These are phyloP conservation scores for Diachrysia chrysitis DNA, from an alignment of 2,888 invertebrate genomes.

Conservation along the genomic window DNA sequence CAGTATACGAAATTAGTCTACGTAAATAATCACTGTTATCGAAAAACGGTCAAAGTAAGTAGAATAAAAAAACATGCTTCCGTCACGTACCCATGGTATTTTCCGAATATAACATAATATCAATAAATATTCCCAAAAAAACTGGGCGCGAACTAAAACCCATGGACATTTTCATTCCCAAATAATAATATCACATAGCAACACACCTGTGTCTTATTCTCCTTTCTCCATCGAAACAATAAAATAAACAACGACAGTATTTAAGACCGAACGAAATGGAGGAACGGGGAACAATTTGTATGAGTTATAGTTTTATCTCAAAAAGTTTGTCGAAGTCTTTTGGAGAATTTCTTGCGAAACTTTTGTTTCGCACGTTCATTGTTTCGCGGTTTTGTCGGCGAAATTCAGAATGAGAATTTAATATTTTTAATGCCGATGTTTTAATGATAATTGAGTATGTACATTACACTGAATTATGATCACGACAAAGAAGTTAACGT, in stretches of 20 bases:
- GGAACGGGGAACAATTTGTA: conserved; percentile 16
- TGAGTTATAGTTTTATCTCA: conserved; percentile 20
- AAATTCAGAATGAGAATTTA: not conserved
- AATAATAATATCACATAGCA: not conserved
- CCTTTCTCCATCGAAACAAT: conserved; percentile 5
- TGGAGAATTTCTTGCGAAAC: conserved; percentile 17
- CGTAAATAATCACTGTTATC: too few relatives aligned
- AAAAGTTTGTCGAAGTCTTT: conserved; percentile 32
- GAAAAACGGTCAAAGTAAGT: too few relatives aligned
- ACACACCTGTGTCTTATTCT: not conserved
- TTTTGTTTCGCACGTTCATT: conserved; percentile 36
- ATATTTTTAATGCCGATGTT: not conserved
- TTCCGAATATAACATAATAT: too few relatives aligned
- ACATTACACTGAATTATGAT: not conserved
- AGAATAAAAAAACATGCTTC: too few relatives aligned
- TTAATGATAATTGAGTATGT: not conserved
- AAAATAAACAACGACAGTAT: not conserved
- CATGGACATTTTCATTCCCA: too few relatives aligned
- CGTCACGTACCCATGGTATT: too few relatives aligned
- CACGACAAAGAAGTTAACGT: too few relatives aligned
- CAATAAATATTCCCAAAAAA: too few relatives aligned
- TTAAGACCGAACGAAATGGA: conserved; percentile 7
- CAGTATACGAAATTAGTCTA: too few relatives aligned
- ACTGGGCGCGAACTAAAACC: too few relatives aligned
- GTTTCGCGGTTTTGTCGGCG: not conserved